Evolutionary conservation across 2,888 invertebrate species (phyloP), one percentile per base, ranked within the genome.

Genomic region (Volucella inanis): DNA sequence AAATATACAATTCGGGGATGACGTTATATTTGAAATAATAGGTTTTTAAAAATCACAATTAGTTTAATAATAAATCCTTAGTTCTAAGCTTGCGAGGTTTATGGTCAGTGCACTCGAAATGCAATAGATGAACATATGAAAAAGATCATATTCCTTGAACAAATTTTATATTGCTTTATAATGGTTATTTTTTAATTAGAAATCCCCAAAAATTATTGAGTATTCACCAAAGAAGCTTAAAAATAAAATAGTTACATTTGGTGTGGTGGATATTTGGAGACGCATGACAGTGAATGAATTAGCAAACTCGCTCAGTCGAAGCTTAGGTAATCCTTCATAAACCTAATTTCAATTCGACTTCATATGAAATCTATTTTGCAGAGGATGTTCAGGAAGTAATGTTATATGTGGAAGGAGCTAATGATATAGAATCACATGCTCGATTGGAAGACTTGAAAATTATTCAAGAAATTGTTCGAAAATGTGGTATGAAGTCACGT

Each of bases 251-350:
- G 61, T 82, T 3, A 79, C 82, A 12, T 77, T 87, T 15, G 89
- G 88, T 86, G 93, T 95, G 1, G 92, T 96, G 0, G 94, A 95
- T 61, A 93, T 98, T 84, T 97, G 97, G 97, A 92, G 94, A 57
- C 94, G 96, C 89, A 98, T 98, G 94, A 97, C 96, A 0, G 95
- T 97, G 0, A 90, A 91, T 38, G 95, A 98, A 88, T 90, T 98
- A 72, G 96, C 97, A 0, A 89, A 93, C 61, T 93, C 94, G 0
- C 89, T 96, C 41, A 92, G 93, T 3, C 94, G 94, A 90, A 93
- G 95, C 90, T 89, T 95, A 85, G 95, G 95, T 94, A 92, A 89
- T 87, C 0, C 8, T 52, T 3, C 2, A 74, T 14, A 4, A 0
- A 8, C 70, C 1, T n/a, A 62, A 22, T 38, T 57, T 71, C 50